Evolutionary conservation across 2,888 invertebrate species (phyloP).

Genomic region (Drosophila paranaensis): DNA sequence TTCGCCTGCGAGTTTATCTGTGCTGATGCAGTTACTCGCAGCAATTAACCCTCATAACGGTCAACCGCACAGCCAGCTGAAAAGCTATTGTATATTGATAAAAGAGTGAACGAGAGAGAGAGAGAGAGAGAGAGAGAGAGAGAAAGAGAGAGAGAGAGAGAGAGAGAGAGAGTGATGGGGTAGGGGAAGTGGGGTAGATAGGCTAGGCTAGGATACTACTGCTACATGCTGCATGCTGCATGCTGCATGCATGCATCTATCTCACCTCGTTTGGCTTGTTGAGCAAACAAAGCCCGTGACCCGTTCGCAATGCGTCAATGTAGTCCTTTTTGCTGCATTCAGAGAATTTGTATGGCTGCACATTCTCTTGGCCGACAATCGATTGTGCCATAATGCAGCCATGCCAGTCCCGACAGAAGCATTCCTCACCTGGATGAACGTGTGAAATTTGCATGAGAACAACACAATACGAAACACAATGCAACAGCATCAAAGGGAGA

Average conservation of each 20-base stretch:
- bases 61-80: slow-evolving; percentile 23
- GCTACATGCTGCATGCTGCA: slow-evolving; percentile 21
- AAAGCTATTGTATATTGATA: slow-evolving; percentile 37
- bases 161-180: background rate
- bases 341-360: slow-evolving; percentile 98
- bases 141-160: background rate
- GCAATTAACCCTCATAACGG: slow-evolving; percentile 12
- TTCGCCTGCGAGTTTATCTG: background rate
- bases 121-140: background rate
- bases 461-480: slow-evolving; percentile 13
- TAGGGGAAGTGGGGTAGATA: too few relatives aligned
- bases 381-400: slow-evolving; percentile 98
- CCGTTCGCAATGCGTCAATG: slow-evolving; percentile 93
- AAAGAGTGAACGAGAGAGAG: background rate
- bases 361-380: slow-evolving; percentile 95
- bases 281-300: slow-evolving; percentile 95
- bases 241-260: slow-evolving; percentile 27
- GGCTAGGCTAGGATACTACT: background rate
- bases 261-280: slow-evolving; percentile 97
- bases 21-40: slow-evolving; percentile 15
- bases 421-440: slow-evolving; percentile 88
- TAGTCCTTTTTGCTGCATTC: slow-evolving; percentile 97
- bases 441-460: slow-evolving; percentile 7
- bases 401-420: slow-evolving; percentile 97
- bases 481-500: slow-evolving; percentile 6